Evolutionary conservation across 64 coral and sea anemone species (phyloP).

Genomic region (Hydrozoanthus tunicans): DNA sequence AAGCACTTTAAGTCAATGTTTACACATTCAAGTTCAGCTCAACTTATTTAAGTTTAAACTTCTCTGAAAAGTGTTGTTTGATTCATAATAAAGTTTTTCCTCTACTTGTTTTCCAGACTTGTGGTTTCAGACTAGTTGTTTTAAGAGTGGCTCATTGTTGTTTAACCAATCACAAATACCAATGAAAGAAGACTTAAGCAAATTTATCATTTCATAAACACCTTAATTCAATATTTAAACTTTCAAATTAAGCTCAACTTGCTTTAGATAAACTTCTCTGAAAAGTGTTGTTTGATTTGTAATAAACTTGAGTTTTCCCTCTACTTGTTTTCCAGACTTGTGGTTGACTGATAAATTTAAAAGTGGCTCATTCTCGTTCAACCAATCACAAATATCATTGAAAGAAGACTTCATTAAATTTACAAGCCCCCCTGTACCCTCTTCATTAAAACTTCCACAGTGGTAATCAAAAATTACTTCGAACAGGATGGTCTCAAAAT

Average conservation of each 20-base stretch:
- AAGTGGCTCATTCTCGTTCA: too few relatives aligned
- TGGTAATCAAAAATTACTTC: neutral
- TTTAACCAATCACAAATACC: too few relatives aligned
- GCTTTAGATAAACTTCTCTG: neutral
- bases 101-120: too few relatives aligned
- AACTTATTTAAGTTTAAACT: neutral
- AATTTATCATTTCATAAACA: too few relatives aligned
- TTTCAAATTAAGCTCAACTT: neutral
- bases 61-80: constrained; percentile 14
- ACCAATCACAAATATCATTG: neutral
- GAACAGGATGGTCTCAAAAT: neutral
- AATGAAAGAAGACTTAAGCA: too few relatives aligned
- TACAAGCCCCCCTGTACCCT: neutral
- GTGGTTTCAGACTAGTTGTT: too few relatives aligned
- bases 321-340: constrained; percentile 11
- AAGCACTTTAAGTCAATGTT: too few relatives aligned
- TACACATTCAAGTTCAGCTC: neutral
- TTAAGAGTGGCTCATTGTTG: too few relatives aligned
- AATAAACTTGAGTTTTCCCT: neutral
- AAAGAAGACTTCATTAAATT: neutral
- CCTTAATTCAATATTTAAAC: too few relatives aligned
- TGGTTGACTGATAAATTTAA: neutral
- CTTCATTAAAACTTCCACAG: neutral
- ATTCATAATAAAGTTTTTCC: neutral
- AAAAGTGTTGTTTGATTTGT: constrained; percentile 12